These are phyloP conservation scores for Drosophila histrio DNA, from an alignment of 2,888 invertebrate genomes.

Conservation along the genomic window DNA sequence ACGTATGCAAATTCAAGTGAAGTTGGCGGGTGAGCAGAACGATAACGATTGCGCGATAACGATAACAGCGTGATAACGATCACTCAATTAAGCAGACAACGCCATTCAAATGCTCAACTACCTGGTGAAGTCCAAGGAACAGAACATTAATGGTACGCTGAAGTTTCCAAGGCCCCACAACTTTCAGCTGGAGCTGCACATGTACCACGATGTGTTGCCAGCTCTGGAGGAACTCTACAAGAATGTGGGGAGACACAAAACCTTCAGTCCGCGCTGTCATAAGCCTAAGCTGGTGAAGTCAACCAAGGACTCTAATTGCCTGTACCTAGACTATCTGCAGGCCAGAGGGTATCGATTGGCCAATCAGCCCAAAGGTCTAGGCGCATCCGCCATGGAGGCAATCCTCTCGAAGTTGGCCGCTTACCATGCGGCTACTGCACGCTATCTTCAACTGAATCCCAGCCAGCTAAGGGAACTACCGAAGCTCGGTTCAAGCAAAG, in stretches of 20 bases:
- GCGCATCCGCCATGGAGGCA: slow-evolving; percentile 56
- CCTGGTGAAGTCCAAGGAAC: slow-evolving; percentile 50
- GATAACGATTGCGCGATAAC: neutral
- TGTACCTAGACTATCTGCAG: slow-evolving; percentile 72
- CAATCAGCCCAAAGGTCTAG: slow-evolving; percentile 67
- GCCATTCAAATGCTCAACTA: slow-evolving; percentile 43
- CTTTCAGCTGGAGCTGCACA: slow-evolving; percentile 61
- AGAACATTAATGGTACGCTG: neutral
- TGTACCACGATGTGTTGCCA: slow-evolving; percentile 66
- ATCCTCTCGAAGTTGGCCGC: slow-evolving; percentile 73
- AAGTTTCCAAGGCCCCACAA: slow-evolving; percentile 36
- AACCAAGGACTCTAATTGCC: slow-evolving; percentile 17
- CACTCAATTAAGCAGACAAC: slow-evolving; percentile 33
- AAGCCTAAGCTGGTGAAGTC: slow-evolving; percentile 13
- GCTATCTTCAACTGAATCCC: slow-evolving; percentile 42
- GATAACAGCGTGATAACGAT: neutral
- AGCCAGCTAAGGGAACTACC: slow-evolving; percentile 23
- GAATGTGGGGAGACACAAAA: slow-evolving; percentile 37
- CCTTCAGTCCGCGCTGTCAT: slow-evolving; percentile 57
- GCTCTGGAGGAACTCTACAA: slow-evolving; percentile 68
- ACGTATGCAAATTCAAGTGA: slow-evolving; percentile 37
- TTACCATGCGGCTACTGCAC: slow-evolving; percentile 79
- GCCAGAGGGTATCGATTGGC: slow-evolving; percentile 58
- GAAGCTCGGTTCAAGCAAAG: slow-evolving; percentile 3
- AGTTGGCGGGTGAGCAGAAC: slow-evolving; percentile 32